phyloP scores from a whole-genome alignment of 2,797 vertebrate species.

The Pteropus rufus region DNA sequence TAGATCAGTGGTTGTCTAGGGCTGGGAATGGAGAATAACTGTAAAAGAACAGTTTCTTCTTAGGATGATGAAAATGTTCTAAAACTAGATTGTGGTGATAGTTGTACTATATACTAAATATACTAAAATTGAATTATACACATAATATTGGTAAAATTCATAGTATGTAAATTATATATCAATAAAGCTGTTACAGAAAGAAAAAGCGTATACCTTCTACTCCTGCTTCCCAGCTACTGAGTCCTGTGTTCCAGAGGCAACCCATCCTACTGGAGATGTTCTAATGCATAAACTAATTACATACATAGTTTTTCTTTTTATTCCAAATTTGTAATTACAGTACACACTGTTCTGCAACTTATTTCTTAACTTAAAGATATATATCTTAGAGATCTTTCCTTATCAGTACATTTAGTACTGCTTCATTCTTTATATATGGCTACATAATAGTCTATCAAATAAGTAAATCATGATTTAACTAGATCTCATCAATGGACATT shows the following conservation, averaged over 20 bases:
- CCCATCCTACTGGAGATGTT: background rate
- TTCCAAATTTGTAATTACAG: background rate
- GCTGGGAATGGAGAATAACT: background rate
- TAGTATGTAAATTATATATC: background rate
- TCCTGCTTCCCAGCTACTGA: background rate
- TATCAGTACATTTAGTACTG: background rate
- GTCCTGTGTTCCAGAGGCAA: background rate
- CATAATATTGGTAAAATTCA: background rate
- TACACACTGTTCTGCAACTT: background rate
- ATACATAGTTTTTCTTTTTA: background rate
- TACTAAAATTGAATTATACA: background rate
- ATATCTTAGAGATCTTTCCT: background rate
- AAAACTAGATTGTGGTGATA: background rate
- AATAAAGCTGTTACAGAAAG: background rate
- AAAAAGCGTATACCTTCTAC: background rate
- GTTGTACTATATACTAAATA: background rate
- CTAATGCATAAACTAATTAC: background rate
- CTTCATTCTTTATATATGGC: background rate
- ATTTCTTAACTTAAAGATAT: background rate
- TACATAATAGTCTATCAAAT: background rate
- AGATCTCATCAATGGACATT: background rate
- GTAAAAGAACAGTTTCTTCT: background rate
- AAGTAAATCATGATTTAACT: background rate
- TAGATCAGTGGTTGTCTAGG: background rate
- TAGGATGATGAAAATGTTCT: background rate